Evolutionary conservation across 2,797 vertebrate genomes (phyloP), one percentile per base, ranked within the genome.

Genomic region (Hypotaenidia okinawae): DNA sequence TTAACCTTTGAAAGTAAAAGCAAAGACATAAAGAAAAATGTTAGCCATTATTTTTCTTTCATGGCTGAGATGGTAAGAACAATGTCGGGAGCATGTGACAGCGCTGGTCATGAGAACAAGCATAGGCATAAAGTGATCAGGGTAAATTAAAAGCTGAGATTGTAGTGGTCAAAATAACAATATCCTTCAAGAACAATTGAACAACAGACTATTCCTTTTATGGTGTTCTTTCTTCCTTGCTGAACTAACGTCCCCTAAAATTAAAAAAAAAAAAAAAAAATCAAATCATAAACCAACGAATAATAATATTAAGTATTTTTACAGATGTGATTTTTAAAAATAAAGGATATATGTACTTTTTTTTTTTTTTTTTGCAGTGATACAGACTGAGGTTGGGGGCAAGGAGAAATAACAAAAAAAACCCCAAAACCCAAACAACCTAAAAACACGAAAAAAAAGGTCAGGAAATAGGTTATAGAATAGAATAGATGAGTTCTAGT

Each of bases 1-100:
- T 93, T 75, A 39, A 13, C 10, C 27, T 49, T 23, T 90, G 66
- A 95, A 94, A 93, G 93, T 59, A 87, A 92, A 95, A 95, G 4
- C 32, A 78, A 52, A 86, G 27, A 66, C 49, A 58, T 62, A 19
- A 78, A 63, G 55, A 32, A 84, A 72, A 85, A 37, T 27, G 2
- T 66, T 83, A 13, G 6, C 9, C 13, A 21, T 30, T 67, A 45
- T 30, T 8, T 73, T 84, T 90, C 6, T n/a, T 62, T 90, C 47
- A 25, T 79, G 43, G 23, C 23, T 79, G 25, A 92, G 47, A 47
- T 43, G 69, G 59, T 41, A 84, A 84, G 54, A 79, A 61, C 28
- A 79, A 54, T 12, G 8, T 10, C 49, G 22, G 57, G 28, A 87
- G 8, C 22, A 15, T 17, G 32, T 63, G 47, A 59, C 28, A 79